Conservation (phyloP, 2,888 invertebrate species). For the Pandemis corylana region DNA sequence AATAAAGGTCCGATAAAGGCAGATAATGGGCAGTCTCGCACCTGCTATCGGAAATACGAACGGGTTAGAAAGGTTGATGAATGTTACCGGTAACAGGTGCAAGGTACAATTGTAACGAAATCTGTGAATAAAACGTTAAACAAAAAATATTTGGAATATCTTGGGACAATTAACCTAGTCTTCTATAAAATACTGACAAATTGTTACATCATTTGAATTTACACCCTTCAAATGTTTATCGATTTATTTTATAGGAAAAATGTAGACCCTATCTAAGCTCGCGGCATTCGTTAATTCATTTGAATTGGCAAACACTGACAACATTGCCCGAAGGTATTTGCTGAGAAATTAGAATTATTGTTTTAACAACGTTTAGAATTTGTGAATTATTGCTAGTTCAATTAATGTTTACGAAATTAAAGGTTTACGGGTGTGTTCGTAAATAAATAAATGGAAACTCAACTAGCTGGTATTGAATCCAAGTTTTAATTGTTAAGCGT, state of each 20-base stretch:
- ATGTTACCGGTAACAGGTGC: conserved; percentile 34
- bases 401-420: neutral
- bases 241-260: too few species aligned
- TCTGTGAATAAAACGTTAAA: neutral
- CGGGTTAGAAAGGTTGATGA: conserved; percentile 35
- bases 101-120: conserved; percentile 37
- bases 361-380: conserved; percentile 9
- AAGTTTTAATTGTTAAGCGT: too few species aligned
- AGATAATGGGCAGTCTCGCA: conserved; percentile 40
- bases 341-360: conserved; percentile 16
- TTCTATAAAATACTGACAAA: too few species aligned
- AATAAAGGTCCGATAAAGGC: conserved; percentile 24
- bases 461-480: too few species aligned
- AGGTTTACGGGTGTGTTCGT: too few species aligned
- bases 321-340: conserved; percentile 21
- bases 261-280: conserved; percentile 6
- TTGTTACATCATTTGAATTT: too few species aligned
- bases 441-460: too few species aligned
- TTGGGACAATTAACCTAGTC: too few species aligned
- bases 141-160: too few species aligned
- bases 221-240: too few species aligned
- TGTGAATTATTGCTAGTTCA: neutral
- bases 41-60: conserved; percentile 31
- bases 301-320: conserved; percentile 23
- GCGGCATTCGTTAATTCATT: conserved; percentile 22